A percentile compares a stretch with the other conserved stretches of the same genome.
Evolutionary conservation across 2,797 vertebrate species (phyloP).

Genomic region (Calcarius lapponicus): DNA sequence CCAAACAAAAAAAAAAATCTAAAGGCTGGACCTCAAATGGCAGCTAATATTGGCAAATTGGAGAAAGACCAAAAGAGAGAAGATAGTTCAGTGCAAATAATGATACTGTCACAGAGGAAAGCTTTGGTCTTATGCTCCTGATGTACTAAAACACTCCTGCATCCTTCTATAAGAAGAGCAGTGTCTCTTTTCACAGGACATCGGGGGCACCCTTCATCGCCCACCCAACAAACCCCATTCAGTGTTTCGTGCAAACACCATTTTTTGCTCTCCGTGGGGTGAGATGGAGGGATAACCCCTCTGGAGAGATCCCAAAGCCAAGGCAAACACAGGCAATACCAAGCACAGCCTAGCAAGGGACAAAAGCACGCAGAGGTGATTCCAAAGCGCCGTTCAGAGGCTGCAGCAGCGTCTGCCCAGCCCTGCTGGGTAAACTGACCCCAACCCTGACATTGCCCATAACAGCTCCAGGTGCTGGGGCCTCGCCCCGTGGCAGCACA

Average conservation of each 20-base stretch:
- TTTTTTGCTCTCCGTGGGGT: neutral
- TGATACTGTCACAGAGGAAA: neutral
- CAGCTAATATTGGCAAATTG: neutral
- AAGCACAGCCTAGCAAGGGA: neutral
- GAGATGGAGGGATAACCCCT: neutral
- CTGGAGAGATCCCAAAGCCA: neutral
- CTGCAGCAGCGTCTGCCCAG: neutral
- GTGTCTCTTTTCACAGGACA: neutral
- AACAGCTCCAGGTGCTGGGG: neutral
- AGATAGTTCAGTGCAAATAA: neutral
- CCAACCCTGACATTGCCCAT: neutral
- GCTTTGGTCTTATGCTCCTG: neutral
- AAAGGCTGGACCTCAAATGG: neutral
- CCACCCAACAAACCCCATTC: neutral
- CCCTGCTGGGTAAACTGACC: slow-evolving; percentile 29
- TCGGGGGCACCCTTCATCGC: neutral
- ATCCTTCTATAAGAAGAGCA: neutral
- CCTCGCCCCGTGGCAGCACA: neutral
- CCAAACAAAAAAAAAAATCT: neutral
- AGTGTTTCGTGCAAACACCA: rapidly evolving
- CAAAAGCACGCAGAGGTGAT: neutral
- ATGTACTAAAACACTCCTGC: neutral
- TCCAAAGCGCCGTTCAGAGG: neutral
- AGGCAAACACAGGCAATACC: neutral
- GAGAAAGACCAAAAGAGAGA: neutral